Evolutionary conservation across 2,888 invertebrate genomes (phyloP).

Genomic region (Brachyptera risi): DNA sequence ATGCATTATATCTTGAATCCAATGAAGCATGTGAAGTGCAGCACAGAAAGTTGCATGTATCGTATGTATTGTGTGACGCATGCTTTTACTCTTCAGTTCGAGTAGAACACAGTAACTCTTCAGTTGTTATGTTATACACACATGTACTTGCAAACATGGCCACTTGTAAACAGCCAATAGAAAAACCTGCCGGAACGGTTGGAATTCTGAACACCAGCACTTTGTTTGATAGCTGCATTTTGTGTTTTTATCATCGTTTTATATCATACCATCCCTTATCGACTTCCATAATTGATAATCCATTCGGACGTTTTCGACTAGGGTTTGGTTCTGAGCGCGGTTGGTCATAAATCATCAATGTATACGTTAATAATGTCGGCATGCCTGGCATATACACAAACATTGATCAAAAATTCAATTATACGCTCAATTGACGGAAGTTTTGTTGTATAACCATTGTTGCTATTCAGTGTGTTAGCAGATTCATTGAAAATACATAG

Average conservation of each 20-base stretch:
- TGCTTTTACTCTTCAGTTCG: no score
- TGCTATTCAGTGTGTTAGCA: neutral
- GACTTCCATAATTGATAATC: conserved; percentile 17
- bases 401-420: conserved; percentile 22
- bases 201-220: no score
- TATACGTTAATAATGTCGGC: conserved; percentile 16
- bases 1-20: no score
- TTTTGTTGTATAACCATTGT: conserved; percentile 19
- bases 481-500: no score
- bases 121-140: no score
- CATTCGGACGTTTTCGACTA: conserved; percentile 8
- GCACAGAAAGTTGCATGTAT: no score
- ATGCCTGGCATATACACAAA: conserved; percentile 11
- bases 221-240: neutral
- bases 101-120: no score
- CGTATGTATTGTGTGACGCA: no score
- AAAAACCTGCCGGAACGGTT: no score
- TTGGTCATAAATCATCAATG: conserved; percentile 11
- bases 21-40: no score
- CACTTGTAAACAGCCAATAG: neutral
- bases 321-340: conserved; percentile 2
- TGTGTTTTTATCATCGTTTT: neutral
- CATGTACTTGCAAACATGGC: no score
- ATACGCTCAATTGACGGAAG: conserved; percentile 18
- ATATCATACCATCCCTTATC: conserved; percentile 1